Percentiles rank a stretch among this genome's conserved stretches.
These are phyloP conservation scores for Acleris sparsana DNA, from an alignment of 2,888 invertebrate species.

Conservation along the genomic window DNA sequence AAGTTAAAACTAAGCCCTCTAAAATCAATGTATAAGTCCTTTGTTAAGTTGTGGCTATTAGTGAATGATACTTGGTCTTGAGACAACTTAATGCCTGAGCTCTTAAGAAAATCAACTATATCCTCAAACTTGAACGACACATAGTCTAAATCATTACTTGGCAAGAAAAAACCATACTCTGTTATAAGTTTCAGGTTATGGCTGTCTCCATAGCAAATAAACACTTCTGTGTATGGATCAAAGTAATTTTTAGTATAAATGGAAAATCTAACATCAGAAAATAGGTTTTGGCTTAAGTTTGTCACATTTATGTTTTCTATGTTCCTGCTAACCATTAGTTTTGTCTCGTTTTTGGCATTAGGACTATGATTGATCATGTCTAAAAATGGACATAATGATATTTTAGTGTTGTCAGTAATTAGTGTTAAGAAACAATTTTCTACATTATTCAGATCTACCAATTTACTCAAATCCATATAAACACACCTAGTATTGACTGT, in stretches of 20 bases:
- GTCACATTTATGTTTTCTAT: conserved; percentile 59
- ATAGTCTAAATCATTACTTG: conserved; percentile 87
- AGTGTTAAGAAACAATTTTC: conserved; percentile 65
- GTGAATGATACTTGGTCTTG: conserved; percentile 86
- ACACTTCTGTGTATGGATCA: conserved; percentile 88
- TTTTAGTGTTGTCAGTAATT: conserved; percentile 84
- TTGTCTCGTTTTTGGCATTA: conserved; percentile 82
- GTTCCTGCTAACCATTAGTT: conserved; percentile 62
- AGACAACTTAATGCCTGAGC: conserved; percentile 68
- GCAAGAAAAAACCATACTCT: conserved; percentile 93
- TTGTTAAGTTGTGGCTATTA: conserved; percentile 82
- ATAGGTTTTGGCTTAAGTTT: conserved; percentile 59
- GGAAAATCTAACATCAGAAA: conserved; percentile 72
- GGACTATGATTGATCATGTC: conserved; percentile 95
- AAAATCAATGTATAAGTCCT: conserved; percentile 85
- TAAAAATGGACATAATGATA: conserved; percentile 93
- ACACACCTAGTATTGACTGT: conserved; percentile 94
- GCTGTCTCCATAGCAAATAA: conserved; percentile 94
- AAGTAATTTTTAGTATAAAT: conserved; percentile 80
- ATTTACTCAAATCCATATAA: conserved; percentile 84
- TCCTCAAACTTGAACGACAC: conserved; percentile 84
- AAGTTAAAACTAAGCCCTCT: conserved; percentile 88
- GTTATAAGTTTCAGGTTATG: conserved; percentile 90
- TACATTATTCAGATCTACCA: conserved; percentile 71
- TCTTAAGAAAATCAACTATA: conserved; percentile 70